Conservation (phyloP, 2,888 invertebrate species). For the Caenorhabditis zanzibari region DNA sequence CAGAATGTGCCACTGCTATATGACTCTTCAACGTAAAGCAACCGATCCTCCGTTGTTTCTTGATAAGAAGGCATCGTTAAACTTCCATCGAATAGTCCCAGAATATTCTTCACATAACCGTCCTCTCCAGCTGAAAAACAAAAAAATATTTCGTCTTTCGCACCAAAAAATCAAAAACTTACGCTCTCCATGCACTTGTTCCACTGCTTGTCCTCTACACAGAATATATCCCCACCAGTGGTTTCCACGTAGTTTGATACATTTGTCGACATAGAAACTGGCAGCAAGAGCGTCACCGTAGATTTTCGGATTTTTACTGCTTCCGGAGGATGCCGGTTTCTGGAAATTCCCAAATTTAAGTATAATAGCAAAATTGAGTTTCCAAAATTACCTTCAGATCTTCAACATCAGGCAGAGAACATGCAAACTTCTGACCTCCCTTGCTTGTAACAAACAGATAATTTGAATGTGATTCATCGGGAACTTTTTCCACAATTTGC, state of each 20-base stretch:
- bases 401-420: conserved; percentile 46
- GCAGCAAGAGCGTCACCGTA: conserved; percentile 48
- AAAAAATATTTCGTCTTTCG: background rate
- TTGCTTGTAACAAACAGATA: conserved; percentile 52
- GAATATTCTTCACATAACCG: conserved; percentile 58
- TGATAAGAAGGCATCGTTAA: conserved; percentile 51
- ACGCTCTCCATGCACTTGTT: conserved; percentile 65
- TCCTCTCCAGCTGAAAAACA: conserved; percentile 33
- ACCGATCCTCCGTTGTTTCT: conserved; percentile 53
- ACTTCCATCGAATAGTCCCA: conserved; percentile 64
- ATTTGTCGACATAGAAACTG: conserved; percentile 57
- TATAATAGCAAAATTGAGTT: too few relatives aligned
- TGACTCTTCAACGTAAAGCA: conserved; percentile 62
- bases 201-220: conserved; percentile 61
- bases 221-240: conserved; percentile 70
- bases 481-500: conserved; percentile 30
- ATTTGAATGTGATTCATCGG: conserved; percentile 33
- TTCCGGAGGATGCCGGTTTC: conserved; percentile 15
- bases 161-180: background rate
- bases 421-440: conserved; percentile 49
- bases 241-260: conserved; percentile 48
- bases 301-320: conserved; percentile 55
- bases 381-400: conserved; percentile 34
- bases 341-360: background rate
- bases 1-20: conserved; percentile 55